A percentile compares a stretch with the other conserved stretches of the same genome.
These are phyloP conservation scores for Cryptoblepharus egeriae DNA, from an alignment of 2,797 vertebrate genomes.

Conservation along the genomic window DNA sequence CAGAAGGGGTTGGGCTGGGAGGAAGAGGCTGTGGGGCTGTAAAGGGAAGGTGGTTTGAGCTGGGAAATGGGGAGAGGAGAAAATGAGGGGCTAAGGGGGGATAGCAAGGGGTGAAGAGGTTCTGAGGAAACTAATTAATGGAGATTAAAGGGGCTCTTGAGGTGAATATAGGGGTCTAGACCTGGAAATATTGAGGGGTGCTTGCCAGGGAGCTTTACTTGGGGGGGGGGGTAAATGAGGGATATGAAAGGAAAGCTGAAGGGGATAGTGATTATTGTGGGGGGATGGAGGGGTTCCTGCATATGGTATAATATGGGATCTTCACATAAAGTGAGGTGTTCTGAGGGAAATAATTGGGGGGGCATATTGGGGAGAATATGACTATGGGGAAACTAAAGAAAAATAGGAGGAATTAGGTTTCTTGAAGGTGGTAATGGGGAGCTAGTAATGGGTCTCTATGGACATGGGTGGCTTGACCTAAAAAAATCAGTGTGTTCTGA, in stretches of 20 bases:
- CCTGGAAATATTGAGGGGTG: neutral
- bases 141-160: neutral
- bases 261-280: neutral
- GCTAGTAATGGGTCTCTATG: too few species aligned
- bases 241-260: neutral
- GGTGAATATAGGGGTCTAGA: neutral
- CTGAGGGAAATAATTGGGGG: accelerated
- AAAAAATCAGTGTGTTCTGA: neutral
- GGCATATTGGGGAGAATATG: too few species aligned
- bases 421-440: too few species aligned
- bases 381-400: too few species aligned
- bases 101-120: neutral
- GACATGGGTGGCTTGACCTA: neutral
- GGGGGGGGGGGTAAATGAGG: neutral
- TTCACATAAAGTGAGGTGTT: too few species aligned
- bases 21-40: neutral
- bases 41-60: too few species aligned
- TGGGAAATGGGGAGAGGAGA: neutral
- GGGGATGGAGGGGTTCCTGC: accelerated
- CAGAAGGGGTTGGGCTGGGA: too few species aligned
- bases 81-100: too few species aligned
- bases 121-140: neutral
- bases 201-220: neutral
- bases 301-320: too few species aligned
- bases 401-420: too few species aligned